Evolutionary conservation across 2,797 vertebrate species (phyloP).

Genomic region (Artibeus jamaicensis): DNA sequence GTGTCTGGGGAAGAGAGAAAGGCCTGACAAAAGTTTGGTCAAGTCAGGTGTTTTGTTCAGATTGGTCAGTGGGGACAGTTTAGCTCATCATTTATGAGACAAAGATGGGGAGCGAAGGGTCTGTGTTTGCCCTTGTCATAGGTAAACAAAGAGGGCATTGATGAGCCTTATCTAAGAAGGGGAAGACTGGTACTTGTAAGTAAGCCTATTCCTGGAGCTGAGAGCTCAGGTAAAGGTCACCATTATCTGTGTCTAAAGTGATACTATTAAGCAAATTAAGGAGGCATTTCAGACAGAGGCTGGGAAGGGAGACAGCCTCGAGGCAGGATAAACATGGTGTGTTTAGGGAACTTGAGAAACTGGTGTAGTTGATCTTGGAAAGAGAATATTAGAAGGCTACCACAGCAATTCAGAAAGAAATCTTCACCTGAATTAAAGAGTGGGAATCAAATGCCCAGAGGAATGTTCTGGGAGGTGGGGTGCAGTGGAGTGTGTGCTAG

Average conservation of each 20-base stretch:
- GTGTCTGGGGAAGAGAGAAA: not conserved
- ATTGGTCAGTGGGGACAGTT: not conserved
- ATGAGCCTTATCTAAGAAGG: not conserved
- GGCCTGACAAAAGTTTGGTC: not conserved
- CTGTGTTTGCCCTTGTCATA: not conserved
- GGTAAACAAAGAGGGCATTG: not conserved
- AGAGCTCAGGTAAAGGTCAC: not conserved
- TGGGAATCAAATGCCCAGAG: not conserved
- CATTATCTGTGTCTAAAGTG: constrained; percentile 4
- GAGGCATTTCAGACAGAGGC: not conserved
- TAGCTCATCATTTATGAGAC: not conserved
- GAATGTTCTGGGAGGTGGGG: not conserved
- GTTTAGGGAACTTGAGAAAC: not conserved
- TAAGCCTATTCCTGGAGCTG: not conserved
- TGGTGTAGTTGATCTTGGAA: not conserved
- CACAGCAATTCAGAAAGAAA: not conserved
- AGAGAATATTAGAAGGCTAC: not conserved
- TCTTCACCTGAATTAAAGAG: not conserved
- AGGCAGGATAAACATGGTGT: not conserved
- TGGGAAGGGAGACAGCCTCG: not conserved
- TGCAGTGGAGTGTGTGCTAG: not conserved
- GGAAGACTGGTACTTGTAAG: not conserved
- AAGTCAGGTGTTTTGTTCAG: not conserved
- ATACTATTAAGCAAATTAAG: constrained; percentile 20
- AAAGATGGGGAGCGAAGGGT: not conserved